Evolutionary conservation across 2,113 vertebrate species (phyloP).

Genomic region (Eulemur rufifrons): DNA sequence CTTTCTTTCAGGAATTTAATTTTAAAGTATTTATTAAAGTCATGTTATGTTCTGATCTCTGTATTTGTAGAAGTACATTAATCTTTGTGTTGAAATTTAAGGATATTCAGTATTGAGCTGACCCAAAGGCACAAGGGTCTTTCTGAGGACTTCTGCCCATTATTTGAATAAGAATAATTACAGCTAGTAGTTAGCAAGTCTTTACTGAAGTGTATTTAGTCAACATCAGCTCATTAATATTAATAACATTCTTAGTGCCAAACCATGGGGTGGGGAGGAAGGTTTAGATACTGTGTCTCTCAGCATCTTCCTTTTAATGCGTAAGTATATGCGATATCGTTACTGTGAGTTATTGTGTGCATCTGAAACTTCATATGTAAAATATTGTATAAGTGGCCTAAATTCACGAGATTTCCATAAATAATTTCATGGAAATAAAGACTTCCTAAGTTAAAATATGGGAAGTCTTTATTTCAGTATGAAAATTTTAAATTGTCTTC

Average conservation of each 20-base stretch:
- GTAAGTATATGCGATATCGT: not conserved
- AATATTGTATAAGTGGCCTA: not conserved
- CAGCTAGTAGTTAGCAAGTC: not conserved
- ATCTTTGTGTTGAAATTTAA: not conserved
- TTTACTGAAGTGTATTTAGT: not conserved
- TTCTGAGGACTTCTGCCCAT: not conserved
- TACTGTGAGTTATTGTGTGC: not conserved
- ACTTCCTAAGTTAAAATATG: not conserved
- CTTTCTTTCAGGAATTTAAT: constrained; percentile 23
- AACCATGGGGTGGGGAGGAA: not conserved
- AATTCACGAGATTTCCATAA: not conserved
- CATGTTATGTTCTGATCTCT: not conserved
- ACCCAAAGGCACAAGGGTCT: not conserved
- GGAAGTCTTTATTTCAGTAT: not conserved
- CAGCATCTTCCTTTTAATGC: not conserved
- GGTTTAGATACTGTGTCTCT: not conserved
- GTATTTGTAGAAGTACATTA: not conserved
- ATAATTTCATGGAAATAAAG: not conserved
- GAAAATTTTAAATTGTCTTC: not conserved
- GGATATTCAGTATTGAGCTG: not conserved
- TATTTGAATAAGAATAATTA: not conserved
- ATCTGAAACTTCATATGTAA: not conserved
- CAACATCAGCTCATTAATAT: not conserved
- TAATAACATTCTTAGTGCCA: not conserved
- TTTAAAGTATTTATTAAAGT: constrained; percentile 3